A percentile compares a stretch with the other conserved stretches of the same genome.
Conservation (phyloP, 2,797 vertebrate genomes). For the Myotis daubentonii region DNA sequence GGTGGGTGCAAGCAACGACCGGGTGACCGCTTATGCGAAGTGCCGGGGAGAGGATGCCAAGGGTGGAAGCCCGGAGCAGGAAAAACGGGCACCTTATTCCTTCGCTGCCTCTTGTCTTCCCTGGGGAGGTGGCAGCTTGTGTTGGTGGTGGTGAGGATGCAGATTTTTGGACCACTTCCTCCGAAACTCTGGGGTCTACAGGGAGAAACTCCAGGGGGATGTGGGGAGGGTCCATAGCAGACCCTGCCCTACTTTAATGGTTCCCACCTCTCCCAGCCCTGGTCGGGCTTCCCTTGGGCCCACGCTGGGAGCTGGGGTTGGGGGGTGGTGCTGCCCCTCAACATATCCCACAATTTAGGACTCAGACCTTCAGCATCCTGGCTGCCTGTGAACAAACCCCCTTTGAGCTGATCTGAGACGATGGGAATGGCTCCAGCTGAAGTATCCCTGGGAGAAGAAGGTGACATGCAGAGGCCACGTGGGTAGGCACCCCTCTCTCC, state of each 20-base stretch:
- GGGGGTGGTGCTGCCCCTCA: not conserved
- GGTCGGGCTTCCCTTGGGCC: not conserved
- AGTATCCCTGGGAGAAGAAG: not conserved
- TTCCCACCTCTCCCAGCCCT: not conserved
- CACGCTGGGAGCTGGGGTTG: not conserved
- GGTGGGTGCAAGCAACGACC: not conserved
- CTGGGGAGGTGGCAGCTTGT: not conserved
- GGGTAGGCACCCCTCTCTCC: not conserved
- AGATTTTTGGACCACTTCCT: not conserved
- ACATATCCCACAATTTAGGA: not conserved
- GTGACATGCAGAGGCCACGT: not conserved
- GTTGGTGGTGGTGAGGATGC: fast-evolving
- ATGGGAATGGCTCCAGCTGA: not conserved
- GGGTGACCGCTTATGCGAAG: not conserved
- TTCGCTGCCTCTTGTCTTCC: not conserved
- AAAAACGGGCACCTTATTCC: not conserved
- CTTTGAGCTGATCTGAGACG: not conserved
- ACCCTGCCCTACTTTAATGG: not conserved
- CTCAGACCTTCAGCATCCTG: not conserved
- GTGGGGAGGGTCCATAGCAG: not conserved
- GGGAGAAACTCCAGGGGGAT: not conserved
- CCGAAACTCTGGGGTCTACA: not conserved
- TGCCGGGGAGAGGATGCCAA: not conserved
- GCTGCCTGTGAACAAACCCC: not conserved
- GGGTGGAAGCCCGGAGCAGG: not conserved